Conservation (phyloP, 2,888 invertebrate species). For the Glyphotaelius pellucidus region DNA sequence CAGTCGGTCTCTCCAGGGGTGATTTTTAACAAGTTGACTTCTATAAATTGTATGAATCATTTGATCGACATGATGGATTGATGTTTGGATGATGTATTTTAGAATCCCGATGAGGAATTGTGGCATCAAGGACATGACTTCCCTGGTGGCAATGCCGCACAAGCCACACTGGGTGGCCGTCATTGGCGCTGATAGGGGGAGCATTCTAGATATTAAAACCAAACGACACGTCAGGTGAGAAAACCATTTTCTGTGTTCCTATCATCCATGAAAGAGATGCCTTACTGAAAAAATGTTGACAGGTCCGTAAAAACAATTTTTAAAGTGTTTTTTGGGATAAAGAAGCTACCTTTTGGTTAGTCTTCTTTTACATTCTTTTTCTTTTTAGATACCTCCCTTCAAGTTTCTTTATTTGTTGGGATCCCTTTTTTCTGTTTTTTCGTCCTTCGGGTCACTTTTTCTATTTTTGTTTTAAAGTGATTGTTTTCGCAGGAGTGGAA, state of each 20-base stretch:
- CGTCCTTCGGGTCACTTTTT: too few species aligned
- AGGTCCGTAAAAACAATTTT: too few species aligned
- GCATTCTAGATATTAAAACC: constrained; percentile 91
- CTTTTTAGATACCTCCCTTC: background rate
- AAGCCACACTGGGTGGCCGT: constrained; percentile 91
- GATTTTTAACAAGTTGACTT: too few species aligned
- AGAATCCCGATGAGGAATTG: constrained; percentile 75
- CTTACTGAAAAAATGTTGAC: too few species aligned
- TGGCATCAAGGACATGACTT: constrained; percentile 83
- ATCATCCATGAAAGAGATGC: background rate
- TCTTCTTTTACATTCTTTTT: background rate
- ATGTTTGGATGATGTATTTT: background rate
- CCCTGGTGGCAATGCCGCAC: constrained; percentile 88
- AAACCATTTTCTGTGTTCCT: background rate
- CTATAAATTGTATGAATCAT: too few species aligned
- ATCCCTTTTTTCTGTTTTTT: background rate
- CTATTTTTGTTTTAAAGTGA: too few species aligned
- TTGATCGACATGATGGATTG: too few species aligned
- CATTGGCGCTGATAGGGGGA: constrained; percentile 93
- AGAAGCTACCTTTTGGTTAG: background rate
- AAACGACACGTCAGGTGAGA: constrained; percentile 87
- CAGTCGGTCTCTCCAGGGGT: too few species aligned
- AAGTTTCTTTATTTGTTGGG: background rate
- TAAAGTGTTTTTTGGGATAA: too few species aligned
- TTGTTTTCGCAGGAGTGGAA: too few species aligned